Evolutionary conservation across 1,140 invertebrate genomes (phyloP).

Genomic region (Idris sp.): DNA sequence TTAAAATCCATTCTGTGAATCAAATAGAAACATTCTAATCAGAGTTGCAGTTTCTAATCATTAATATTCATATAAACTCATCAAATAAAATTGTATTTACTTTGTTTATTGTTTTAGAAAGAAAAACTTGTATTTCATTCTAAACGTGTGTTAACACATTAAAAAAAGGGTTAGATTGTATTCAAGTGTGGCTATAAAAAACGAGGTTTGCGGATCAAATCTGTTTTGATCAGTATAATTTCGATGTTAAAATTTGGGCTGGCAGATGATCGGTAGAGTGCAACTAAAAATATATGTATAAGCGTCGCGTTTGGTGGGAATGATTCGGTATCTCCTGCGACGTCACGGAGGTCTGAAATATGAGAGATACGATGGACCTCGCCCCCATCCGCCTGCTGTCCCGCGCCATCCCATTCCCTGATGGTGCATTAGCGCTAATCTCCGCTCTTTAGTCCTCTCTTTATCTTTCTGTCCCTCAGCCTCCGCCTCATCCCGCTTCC

Average conservation of each 20-base stretch:
- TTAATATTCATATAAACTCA: too few relatives aligned
- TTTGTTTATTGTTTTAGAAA: too few relatives aligned
- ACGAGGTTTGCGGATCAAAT: too few relatives aligned
- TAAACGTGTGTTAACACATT: too few relatives aligned
- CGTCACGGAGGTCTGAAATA: conserved; percentile 78
- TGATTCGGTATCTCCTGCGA: conserved; percentile 77
- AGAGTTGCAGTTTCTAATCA: too few relatives aligned
- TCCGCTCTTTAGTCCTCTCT: conserved; percentile 78
- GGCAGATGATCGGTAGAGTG: conserved; percentile 50
- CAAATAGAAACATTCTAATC: too few relatives aligned
- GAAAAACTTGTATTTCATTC: too few relatives aligned
- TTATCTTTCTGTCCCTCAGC: conserved; percentile 71
- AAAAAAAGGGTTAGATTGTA: too few relatives aligned
- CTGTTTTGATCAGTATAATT: conserved; percentile 2
- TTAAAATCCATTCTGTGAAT: too few relatives aligned
- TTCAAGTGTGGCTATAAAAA: too few relatives aligned
- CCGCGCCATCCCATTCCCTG: conserved; percentile 71
- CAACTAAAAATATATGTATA: conserved; percentile 76
- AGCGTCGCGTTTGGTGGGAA: conserved; percentile 74
- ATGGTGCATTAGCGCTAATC: conserved; percentile 79
- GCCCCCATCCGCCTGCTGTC: conserved; percentile 61
- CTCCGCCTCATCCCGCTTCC: conserved; percentile 32
- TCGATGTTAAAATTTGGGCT: too few relatives aligned
- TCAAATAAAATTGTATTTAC: too few relatives aligned
- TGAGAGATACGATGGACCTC: conserved; percentile 78